Percentiles rank a stretch among this genome's conserved stretches.
phyloP scores from a whole-genome alignment of 2,888 invertebrate genomes.

The Meloe dianella region DNA sequence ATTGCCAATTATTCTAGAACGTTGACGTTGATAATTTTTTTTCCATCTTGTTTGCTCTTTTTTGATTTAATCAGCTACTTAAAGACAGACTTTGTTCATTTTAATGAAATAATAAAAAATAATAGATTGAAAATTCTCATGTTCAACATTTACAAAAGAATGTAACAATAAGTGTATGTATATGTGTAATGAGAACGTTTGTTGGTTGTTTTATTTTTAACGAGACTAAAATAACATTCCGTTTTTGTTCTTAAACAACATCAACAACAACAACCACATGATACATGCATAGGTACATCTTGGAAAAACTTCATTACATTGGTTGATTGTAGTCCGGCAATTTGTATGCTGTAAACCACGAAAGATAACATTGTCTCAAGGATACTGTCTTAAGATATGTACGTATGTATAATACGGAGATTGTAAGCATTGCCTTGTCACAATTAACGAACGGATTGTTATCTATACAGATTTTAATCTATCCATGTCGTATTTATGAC shows the following conservation, averaged over 20 bases:
- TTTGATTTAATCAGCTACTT: slow-evolving; percentile 5
- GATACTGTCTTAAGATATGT: slow-evolving; percentile 23
- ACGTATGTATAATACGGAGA: slow-evolving; percentile 22
- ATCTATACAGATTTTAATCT: not conserved
- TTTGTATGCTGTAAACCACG: slow-evolving; percentile 40
- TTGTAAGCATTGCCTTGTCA: slow-evolving; percentile 28
- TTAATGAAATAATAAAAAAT: slow-evolving; percentile 9
- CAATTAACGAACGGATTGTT: slow-evolving; percentile 29
- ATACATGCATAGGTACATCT: not conserved
- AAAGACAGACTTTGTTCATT: not conserved
- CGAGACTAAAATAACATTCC: not conserved
- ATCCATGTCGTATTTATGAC: not conserved
- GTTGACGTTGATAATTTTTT: not conserved
- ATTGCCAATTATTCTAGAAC: not conserved
- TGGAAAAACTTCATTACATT: slow-evolving; percentile 4
- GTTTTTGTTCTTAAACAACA: not conserved
- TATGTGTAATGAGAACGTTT: not conserved
- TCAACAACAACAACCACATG: not conserved
- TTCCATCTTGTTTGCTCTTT: not conserved
- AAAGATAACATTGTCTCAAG: slow-evolving; percentile 47
- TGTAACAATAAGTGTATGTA: not conserved
- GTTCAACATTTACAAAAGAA: not conserved
- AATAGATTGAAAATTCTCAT: slow-evolving; percentile 1
- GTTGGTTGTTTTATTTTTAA: not conserved
- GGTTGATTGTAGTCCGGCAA: slow-evolving; percentile 35